Percentiles rank a stretch among this genome's conserved stretches.
Evolutionary conservation across 2,888 invertebrate genomes (phyloP).

Genomic region (Lycaena phlaeas): DNA sequence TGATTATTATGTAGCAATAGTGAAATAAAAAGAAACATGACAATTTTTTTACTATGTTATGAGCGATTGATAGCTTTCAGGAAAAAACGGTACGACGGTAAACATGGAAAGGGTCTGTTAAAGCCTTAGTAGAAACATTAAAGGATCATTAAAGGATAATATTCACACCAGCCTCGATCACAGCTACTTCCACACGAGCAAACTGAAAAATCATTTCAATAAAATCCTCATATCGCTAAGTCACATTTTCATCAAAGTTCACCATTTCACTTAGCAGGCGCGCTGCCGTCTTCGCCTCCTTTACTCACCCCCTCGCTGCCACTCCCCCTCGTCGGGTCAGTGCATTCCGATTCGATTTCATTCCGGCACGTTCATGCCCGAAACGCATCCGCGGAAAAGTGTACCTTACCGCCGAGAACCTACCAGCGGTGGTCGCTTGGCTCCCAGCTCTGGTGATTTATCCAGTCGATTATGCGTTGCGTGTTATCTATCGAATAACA

Average conservation of each 20-base stretch:
- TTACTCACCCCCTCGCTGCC: no score
- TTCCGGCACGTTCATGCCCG: background rate
- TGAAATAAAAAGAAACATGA: no score
- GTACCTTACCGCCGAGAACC: background rate
- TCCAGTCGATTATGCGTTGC: background rate
- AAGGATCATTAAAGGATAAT: no score
- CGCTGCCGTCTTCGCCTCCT: no score
- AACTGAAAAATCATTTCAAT: constrained; percentile 3
- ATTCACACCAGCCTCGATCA: no score
- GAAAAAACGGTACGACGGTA: no score
- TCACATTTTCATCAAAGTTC: constrained; percentile 1
- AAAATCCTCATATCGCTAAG: constrained; percentile 1
- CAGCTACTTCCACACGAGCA: background rate
- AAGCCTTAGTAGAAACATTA: no score
- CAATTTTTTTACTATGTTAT: no score
- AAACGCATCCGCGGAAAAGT: background rate
- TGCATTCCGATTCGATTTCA: background rate
- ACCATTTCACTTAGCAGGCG: background rate
- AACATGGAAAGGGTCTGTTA: no score
- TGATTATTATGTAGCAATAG: no score
- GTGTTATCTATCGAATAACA: constrained; percentile 6
- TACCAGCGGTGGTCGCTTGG: background rate
- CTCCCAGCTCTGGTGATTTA: constrained; percentile 2
- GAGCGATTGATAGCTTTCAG: no score
- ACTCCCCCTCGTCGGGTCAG: background rate